phyloP scores from a whole-genome alignment of 2,113 vertebrate genomes.

The Eurypyga helias region DNA sequence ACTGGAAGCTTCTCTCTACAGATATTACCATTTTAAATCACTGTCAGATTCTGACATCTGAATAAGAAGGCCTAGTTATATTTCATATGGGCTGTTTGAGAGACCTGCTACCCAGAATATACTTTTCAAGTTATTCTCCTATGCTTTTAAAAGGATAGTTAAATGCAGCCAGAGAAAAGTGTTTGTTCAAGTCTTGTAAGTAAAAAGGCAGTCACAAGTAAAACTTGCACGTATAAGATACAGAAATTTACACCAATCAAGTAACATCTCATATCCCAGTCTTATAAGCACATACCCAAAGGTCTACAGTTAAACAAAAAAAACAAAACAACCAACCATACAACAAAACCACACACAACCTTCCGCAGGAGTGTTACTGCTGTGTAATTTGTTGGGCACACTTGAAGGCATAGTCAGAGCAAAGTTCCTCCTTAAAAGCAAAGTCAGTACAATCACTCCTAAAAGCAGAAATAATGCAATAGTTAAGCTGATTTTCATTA shows the following conservation, averaged over 20 bases:
- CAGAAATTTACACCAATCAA: not conserved
- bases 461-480: not conserved
- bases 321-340: not conserved
- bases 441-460: not conserved
- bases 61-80: not conserved
- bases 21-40: not conserved
- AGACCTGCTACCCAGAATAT: not conserved
- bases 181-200: not conserved
- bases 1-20: not conserved
- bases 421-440: not conserved
- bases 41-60: not conserved
- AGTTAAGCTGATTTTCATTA: not conserved
- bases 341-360: not conserved
- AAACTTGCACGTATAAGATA: not conserved
- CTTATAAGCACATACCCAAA: not conserved
- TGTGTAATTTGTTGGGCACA: not conserved
- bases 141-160: not conserved
- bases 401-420: not conserved
- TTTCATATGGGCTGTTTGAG: not conserved
- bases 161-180: not conserved
- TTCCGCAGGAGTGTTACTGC: not conserved
- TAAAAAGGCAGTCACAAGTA: not conserved
- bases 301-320: not conserved
- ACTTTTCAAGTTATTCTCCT: not conserved
- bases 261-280: not conserved